Evolutionary conservation across 2,113 vertebrate genomes (phyloP).

Genomic region (Caloenas nicobarica): DNA sequence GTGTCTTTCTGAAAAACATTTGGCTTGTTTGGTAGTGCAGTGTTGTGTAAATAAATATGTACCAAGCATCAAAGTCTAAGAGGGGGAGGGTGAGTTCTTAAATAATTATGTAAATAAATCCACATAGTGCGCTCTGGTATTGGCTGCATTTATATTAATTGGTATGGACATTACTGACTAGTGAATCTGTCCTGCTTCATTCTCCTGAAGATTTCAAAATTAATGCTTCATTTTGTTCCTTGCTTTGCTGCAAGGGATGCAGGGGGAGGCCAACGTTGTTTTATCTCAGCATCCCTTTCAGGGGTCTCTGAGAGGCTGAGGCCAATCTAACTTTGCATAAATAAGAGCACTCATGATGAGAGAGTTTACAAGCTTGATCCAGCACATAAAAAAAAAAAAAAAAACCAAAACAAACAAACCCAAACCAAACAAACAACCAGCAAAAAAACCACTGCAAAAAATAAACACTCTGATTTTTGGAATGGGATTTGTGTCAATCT

Average conservation of each 20-base stretch:
- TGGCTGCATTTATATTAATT: slow-evolving; percentile 66
- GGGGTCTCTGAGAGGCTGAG: slow-evolving; percentile 50
- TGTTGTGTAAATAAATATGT: slow-evolving; percentile 63
- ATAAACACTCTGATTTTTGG: slow-evolving; percentile 30
- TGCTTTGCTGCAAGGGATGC: neutral
- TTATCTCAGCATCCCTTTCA: slow-evolving; percentile 50
- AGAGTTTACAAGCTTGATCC: slow-evolving; percentile 2
- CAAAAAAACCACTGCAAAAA: neutral
- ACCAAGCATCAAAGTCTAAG: slow-evolving; percentile 49
- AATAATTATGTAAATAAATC: slow-evolving; percentile 75
- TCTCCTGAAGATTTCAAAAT: slow-evolving; percentile 41
- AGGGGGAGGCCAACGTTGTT: neutral
- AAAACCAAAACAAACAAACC: neutral
- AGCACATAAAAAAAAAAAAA: slow-evolving; percentile 17
- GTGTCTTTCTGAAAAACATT: slow-evolving; percentile 62
- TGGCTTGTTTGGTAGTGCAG: slow-evolving; percentile 42
- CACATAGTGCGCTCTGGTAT: slow-evolving; percentile 5
- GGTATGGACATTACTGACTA: slow-evolving; percentile 44
- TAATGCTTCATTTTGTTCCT: neutral
- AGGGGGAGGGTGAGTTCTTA: slow-evolving; percentile 34
- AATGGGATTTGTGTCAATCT: slow-evolving; percentile 26
- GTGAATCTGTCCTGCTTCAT: slow-evolving; percentile 22
- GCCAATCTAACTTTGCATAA: slow-evolving; percentile 8
- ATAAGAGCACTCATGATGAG: neutral
- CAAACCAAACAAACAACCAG: no score